Conservation (phyloP, 1,140 invertebrate genomes). For the Pissodes strobi region DNA sequence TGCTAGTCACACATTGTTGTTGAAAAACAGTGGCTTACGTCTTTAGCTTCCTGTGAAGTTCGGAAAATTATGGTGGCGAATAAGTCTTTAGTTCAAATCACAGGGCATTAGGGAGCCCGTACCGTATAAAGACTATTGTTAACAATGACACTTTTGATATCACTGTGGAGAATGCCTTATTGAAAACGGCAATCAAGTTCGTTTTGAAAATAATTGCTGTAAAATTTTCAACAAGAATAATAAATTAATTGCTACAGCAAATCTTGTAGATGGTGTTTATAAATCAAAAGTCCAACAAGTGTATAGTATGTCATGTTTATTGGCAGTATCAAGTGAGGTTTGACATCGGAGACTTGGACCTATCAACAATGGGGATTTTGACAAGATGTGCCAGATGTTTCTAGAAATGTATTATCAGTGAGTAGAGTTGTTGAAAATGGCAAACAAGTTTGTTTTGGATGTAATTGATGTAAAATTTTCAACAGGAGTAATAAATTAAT, state of each 20-base stretch:
- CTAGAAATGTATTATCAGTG: too few relatives aligned
- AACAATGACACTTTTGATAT: too few relatives aligned
- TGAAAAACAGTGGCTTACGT: not conserved
- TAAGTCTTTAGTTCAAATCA: not conserved
- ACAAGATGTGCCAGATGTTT: too few relatives aligned
- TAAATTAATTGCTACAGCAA: too few relatives aligned
- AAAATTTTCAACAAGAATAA: too few relatives aligned
- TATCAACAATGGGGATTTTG: too few relatives aligned
- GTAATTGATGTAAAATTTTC: too few relatives aligned
- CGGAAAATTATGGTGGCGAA: slow-evolving; percentile 19
- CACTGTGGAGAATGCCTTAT: not conserved
- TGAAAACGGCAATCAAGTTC: too few relatives aligned
- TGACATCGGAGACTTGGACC: not conserved
- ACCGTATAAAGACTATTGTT: not conserved
- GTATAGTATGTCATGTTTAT: not conserved
- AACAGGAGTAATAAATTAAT: too few relatives aligned
- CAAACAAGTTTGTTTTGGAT: not conserved
- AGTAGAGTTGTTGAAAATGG: not conserved
- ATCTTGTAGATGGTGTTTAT: too few relatives aligned
- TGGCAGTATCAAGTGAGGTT: not conserved
- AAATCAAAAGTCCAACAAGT: too few relatives aligned
- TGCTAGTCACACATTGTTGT: slow-evolving; percentile 35
- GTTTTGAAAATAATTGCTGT: too few relatives aligned
- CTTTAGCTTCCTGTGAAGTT: not conserved
- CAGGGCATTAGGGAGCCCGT: not conserved